Conservation (phyloP, 2,888 invertebrate species). For the Zygaena filipendulae region DNA sequence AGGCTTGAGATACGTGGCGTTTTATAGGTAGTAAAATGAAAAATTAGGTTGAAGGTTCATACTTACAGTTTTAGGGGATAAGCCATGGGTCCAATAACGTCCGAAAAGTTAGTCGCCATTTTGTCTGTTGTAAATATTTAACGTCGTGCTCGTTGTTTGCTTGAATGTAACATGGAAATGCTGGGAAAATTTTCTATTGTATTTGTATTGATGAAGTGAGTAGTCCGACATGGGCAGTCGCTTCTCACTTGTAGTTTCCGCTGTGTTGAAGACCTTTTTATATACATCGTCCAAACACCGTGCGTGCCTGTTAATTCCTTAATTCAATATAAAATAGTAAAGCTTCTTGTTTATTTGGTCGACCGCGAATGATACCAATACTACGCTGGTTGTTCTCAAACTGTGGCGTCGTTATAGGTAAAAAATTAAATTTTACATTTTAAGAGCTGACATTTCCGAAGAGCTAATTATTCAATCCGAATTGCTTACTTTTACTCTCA, state of each 20-base stretch:
- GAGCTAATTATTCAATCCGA: too few species aligned
- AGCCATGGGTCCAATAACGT: conserved; percentile 47
- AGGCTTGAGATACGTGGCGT: too few species aligned
- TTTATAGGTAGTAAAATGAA: too few species aligned
- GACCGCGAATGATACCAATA: conserved; percentile 41
- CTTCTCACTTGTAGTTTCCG: conserved; percentile 58
- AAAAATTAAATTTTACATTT: too few species aligned
- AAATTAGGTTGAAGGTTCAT: too few species aligned
- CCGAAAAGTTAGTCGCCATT: conserved; percentile 52
- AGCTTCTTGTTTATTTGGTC: conserved; percentile 58
- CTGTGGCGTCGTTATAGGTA: too few species aligned
- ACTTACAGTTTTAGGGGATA: conserved; percentile 58
- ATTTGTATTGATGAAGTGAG: conserved; percentile 66
- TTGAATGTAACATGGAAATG: not conserved
- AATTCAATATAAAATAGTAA: conserved; percentile 66
- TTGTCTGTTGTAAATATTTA: too few species aligned
- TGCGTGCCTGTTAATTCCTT: conserved; percentile 65
- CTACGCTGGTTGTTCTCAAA: conserved; percentile 47
- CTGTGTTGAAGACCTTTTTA: conserved; percentile 33
- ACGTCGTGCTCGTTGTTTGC: too few species aligned
- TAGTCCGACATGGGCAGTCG: conserved; percentile 60
- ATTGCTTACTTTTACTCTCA: too few species aligned
- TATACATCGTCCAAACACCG: conserved; percentile 41
- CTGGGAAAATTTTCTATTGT: not conserved
- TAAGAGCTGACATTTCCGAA: too few species aligned